Base-by-base conservation (phyloP, 2,113 vertebrate species). In the Anarhynchus alexandrinus region DNA sequence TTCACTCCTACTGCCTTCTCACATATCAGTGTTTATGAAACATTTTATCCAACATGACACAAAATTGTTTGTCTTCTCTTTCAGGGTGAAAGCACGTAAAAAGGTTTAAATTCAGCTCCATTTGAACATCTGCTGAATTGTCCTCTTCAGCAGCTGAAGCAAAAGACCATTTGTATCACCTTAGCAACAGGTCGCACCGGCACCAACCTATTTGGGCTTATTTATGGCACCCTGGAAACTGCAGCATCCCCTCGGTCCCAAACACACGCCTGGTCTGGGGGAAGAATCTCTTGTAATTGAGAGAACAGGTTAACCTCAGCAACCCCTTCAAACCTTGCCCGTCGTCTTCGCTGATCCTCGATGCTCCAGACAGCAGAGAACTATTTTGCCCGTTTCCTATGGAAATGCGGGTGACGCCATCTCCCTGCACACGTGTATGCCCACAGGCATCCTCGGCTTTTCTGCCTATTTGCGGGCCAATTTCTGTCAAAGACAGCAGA, bases 381-480 rank as follows among this genome's bases (percentile, higher is more conserved):
- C 0, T 3, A 1, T 0, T 40, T 4, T 8, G 14, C 25, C 52
- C 0, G 2, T 11, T 25, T 29, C 16, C 89, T 9, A 0, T 1
- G 36, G 9, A 17, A 19, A 16, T 8, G 23, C 22, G 43, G 93
- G 9, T 8, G 1, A 29, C 19, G 57, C 5, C 11, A 13, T 11
- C 79, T 21, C 17, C 9, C 71, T 3, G 14, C 18, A 4, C 54
- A 4, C 1, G 1, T 14, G 7, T 10, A 4, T 4, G 11, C 7
- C 42, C 61, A 5, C 8, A 13, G 47, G 19, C 42, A 25, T 0
- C 23, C 40, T 7, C 2, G 0, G 17, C 27, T 30, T 23, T 3
- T 27, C 18, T 12, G 19, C n/a, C 47, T 15, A 2, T 58, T 20
- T 30, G 11, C 69, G 30, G 77, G 32, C 9, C 8, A 8, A 8